A percentile compares a stretch with the other conserved stretches of the same genome.
phyloP scores from a whole-genome alignment of 2,888 invertebrate genomes.

The Ctenicera cuprea region DNA sequence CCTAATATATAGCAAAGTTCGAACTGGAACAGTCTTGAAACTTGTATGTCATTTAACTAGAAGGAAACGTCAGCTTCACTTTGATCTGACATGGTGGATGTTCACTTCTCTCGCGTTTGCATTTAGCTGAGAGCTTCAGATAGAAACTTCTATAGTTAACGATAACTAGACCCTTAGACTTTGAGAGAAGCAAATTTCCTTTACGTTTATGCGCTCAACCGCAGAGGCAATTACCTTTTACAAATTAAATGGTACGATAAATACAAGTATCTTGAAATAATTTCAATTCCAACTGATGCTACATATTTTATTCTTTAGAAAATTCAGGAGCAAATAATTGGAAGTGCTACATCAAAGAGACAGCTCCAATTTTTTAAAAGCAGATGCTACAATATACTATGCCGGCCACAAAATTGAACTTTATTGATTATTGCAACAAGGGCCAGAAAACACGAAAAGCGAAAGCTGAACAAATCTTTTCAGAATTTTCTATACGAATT shows the following conservation, averaged over 20 bases:
- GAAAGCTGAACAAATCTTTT: background rate
- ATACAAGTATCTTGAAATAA: too few relatives aligned
- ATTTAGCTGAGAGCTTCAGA: background rate
- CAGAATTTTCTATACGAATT: background rate
- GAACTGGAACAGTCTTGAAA: background rate
- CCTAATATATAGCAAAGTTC: conserved; percentile 1
- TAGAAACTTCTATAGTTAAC: conserved; percentile 1
- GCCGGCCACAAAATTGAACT: background rate
- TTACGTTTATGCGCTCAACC: too few relatives aligned
- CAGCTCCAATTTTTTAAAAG: conserved; percentile 6
- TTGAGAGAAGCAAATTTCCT: background rate
- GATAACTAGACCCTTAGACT: conserved; percentile 2
- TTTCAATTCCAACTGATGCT: too few relatives aligned
- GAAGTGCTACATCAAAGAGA: background rate
- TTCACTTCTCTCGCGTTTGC: background rate
- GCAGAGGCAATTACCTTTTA: too few relatives aligned
- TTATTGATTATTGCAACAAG: conserved; percentile 1
- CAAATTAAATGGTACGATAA: too few relatives aligned
- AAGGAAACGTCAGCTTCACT: background rate
- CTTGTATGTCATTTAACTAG: background rate
- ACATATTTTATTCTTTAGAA: too few relatives aligned
- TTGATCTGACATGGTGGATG: background rate
- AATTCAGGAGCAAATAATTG: too few relatives aligned
- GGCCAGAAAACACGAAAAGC: background rate
- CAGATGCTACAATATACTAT: background rate